phyloP scores from a whole-genome alignment of 2,113 vertebrate genomes.

The Anas platyrhynchos region DNA sequence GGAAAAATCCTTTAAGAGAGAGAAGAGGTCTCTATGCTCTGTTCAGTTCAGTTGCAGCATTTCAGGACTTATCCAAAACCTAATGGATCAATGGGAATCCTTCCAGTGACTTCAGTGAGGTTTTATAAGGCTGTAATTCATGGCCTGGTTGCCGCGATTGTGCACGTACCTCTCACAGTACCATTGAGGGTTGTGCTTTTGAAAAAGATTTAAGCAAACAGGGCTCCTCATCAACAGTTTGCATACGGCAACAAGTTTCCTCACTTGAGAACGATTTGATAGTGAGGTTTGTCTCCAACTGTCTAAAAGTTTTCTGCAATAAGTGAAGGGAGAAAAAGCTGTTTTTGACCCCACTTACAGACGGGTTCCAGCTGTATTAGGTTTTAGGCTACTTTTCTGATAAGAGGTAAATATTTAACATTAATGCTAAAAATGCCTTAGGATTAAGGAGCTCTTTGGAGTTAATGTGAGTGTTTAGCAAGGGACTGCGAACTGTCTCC shows the following conservation, averaged over 20 bases:
- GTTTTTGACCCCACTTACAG: neutral
- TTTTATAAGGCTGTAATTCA: slow-evolving; percentile 11
- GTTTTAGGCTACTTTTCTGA: slow-evolving; percentile 5
- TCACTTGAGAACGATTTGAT: neutral
- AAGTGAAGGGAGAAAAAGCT: neutral
- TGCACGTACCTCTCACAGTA: neutral
- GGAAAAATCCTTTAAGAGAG: neutral
- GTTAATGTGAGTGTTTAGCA: neutral
- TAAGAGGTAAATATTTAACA: neutral
- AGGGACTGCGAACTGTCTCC: neutral
- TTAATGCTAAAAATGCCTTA: neutral
- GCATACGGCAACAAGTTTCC: neutral
- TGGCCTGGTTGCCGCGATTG: neutral
- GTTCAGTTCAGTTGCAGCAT: neutral
- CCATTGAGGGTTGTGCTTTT: neutral
- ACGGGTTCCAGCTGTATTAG: neutral
- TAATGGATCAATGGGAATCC: slow-evolving; percentile 54
- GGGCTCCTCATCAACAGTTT: neutral
- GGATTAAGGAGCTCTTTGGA: neutral
- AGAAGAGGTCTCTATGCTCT: neutral
- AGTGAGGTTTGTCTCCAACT: neutral
- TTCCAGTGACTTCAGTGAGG: slow-evolving; percentile 8
- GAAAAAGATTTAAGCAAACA: neutral
- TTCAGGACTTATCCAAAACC: slow-evolving; percentile 22
- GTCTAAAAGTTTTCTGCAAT: neutral